phyloP scores from a whole-genome alignment of 2,797 vertebrate species.

The Siniperca scherzeri region DNA sequence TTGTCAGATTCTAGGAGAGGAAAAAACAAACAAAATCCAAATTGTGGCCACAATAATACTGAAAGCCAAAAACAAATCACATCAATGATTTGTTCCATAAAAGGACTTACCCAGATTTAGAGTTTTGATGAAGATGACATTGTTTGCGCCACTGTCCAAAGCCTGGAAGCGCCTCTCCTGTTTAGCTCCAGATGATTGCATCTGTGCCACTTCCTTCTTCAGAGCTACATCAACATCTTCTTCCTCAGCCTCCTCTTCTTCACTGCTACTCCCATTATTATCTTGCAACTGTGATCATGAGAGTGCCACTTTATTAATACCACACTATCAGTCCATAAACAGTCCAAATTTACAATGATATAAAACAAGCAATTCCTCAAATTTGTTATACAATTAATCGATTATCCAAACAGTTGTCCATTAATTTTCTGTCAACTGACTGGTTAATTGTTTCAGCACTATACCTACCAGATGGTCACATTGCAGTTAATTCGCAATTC shows the following conservation, averaged over 20 bases:
- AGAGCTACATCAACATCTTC: constrained; percentile 92
- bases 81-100: accelerated
- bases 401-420: not conserved
- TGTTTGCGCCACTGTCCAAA: constrained; percentile 94
- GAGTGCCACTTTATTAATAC: not conserved
- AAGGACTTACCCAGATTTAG: constrained; percentile 87
- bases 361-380: not conserved
- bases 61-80: not conserved
- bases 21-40: not conserved
- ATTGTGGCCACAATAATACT: not conserved
- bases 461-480: not conserved
- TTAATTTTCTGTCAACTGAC: not conserved
- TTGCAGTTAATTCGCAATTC: not conserved
- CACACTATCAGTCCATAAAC: not conserved
- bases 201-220: constrained; percentile 94
- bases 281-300: constrained; percentile 83
- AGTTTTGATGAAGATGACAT: constrained; percentile 95
- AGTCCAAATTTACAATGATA: not conserved
- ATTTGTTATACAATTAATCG: accelerated
- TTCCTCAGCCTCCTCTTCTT: constrained; percentile 84
- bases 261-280: constrained; percentile 75
- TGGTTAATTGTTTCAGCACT: not conserved
- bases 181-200: constrained; percentile 80
- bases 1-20: constrained; percentile 89
- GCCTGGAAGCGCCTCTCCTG: constrained; percentile 90